Base-by-base conservation (phyloP, 2,888 invertebrate species). In the Drosophila robusta region DNA sequence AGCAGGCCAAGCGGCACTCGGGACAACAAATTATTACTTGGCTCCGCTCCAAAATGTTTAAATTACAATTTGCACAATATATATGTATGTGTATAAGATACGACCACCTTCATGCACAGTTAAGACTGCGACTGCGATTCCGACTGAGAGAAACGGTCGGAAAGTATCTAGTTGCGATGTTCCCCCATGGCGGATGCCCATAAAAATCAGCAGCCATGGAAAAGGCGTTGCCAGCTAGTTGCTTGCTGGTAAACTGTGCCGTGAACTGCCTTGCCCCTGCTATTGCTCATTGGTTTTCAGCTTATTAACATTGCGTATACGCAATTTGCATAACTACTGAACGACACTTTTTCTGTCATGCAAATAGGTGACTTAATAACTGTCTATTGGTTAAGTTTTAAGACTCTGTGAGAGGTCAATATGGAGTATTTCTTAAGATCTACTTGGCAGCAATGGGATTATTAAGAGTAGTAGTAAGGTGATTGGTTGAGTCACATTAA, bases 21-120 rank as follows among this genome's bases (percentile, higher is more conserved):
- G 67, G 67, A 63, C 70, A 81, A 81, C 84, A 84, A 89, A 88
- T 89, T 88, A 88, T 89, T 88, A 78, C 82, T 88, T 88, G 87
- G 88, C 88, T 69, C 47, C 49, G 50, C 54, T 77, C 89, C 89
- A 89, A 78, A 87, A 89, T 87, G 84, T 73, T 86, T 89, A 87
- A 89, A 87, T 87, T 89, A 87, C 88, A 87, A 87, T 87, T 89
- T 83, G 68, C 75, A 68, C 64, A 72, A 60, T 61, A 77, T 71
- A 62, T 56, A 63, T 64, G 47, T 60, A 34, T 34, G 12, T 34
- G 64, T 51, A 29, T 36, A 56, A 39, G 29, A 14, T 9, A 22
- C 22, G 34, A 34, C 12, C 7, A 4, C 14, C 39, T 32, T 16
- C 14, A 39, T 24, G 24, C 12, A 29, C 32, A 32, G 32, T 4